phyloP scores from a whole-genome alignment of 1,140 invertebrate species.

The Calephelis nemesis region DNA sequence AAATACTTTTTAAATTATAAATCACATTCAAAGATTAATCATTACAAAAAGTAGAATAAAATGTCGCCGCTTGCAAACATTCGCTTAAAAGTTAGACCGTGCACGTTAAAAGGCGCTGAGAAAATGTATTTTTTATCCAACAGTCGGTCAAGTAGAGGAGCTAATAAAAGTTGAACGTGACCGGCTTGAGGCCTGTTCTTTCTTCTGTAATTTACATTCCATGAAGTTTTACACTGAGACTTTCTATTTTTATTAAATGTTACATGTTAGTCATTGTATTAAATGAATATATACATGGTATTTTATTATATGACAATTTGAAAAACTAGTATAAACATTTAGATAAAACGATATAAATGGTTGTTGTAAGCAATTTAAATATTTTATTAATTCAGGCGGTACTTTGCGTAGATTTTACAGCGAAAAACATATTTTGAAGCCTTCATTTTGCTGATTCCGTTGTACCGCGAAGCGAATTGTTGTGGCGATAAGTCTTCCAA shows the following conservation, averaged over 20 bases:
- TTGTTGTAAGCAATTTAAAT: no score
- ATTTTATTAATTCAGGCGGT: no score
- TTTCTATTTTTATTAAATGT: background rate
- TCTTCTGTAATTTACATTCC: slow-evolving; percentile 36
- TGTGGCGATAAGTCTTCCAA: no score
- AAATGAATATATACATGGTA: no score
- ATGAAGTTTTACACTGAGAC: slow-evolving; percentile 28
- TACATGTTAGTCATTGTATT: background rate
- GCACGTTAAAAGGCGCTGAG: slow-evolving; percentile 15
- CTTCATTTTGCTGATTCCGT: no score
- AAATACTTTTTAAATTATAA: background rate
- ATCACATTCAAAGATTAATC: background rate
- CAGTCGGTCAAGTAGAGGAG: slow-evolving; percentile 30
- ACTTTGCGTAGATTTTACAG: no score
- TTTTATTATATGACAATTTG: no score
- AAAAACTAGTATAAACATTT: no score
- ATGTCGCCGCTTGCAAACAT: slow-evolving; percentile 8
- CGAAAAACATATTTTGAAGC: no score
- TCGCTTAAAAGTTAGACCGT: slow-evolving; percentile 12
- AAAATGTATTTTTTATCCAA: slow-evolving; percentile 31
- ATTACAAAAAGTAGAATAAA: background rate
- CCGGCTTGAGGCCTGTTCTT: slow-evolving; percentile 23
- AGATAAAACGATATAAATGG: no score
- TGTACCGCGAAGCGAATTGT: no score
- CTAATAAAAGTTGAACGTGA: slow-evolving; percentile 47